phyloP scores from a whole-genome alignment of 1,140 invertebrate genomes.

The Magallana angulata region DNA sequence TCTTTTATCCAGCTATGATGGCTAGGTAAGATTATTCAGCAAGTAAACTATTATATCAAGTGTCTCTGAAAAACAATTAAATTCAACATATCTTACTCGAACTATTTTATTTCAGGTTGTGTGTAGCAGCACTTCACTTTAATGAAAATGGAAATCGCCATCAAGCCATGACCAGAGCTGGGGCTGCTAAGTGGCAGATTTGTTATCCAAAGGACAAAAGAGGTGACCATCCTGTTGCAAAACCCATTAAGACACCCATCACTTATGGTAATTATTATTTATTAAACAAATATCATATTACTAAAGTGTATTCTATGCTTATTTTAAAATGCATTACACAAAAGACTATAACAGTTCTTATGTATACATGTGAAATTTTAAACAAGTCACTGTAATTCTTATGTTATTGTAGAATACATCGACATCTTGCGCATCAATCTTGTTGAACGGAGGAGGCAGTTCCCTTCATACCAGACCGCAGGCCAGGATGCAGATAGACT shows the following conservation, averaged over 20 bases:
- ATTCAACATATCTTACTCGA: not conserved
- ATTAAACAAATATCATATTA: not conserved
- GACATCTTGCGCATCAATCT: not conserved
- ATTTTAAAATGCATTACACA: not conserved
- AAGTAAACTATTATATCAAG: not conserved
- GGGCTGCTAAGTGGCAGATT: not conserved
- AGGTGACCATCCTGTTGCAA: not conserved
- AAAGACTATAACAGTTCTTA: not conserved
- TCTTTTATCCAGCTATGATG: constrained; percentile 38
- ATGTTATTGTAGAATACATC: not conserved
- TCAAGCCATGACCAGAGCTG: constrained; percentile 46
- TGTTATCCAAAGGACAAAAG: constrained; percentile 51
- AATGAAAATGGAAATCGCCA: constrained; percentile 50
- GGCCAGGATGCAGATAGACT: not conserved
- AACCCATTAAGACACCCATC: not conserved
- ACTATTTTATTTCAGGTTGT: constrained; percentile 41
- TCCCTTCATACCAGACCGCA: not conserved
- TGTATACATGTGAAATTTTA: not conserved
- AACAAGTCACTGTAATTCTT: not conserved
- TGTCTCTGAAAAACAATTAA: not conserved
- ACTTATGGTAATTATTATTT: constrained; percentile 27
- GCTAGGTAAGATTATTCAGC: constrained; percentile 25
- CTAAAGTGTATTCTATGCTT: not conserved
- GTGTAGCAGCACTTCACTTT: constrained; percentile 52
- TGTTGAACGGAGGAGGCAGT: not conserved